Percentiles rank a stretch among this genome's conserved stretches.
Conservation (phyloP, 2,888 invertebrate genomes). For the Sphinx pinastri region DNA sequence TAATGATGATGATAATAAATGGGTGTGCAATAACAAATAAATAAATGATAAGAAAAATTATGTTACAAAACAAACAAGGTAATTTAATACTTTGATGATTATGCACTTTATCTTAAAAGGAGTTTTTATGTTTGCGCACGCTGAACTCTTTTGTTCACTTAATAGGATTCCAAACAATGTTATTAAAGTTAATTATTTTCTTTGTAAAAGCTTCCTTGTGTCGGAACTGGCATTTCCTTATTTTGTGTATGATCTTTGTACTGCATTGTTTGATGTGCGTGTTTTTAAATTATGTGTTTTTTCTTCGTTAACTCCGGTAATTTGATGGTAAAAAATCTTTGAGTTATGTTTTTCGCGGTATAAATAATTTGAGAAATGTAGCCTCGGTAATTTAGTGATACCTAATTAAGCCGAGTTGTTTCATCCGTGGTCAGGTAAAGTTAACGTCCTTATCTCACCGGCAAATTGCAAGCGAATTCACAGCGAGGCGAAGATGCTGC, state of each 20-base stretch:
- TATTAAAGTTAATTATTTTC: constrained; percentile 20
- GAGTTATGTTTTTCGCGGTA: not conserved
- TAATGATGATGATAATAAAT: too few relatives aligned
- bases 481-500: too few relatives aligned
- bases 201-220: constrained; percentile 21
- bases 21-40: too few relatives aligned
- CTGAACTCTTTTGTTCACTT: constrained; percentile 5
- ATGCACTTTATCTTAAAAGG: not conserved
- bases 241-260: not conserved
- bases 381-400: too few relatives aligned
- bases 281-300: not conserved
- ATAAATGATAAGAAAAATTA: too few relatives aligned
- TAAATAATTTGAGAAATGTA: too few relatives aligned
- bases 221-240: constrained; percentile 8
- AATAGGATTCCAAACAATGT: not conserved
- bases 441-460: too few relatives aligned
- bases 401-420: too few relatives aligned
- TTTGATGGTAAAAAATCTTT: not conserved
- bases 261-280: not conserved
- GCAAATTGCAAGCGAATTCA: too few relatives aligned
- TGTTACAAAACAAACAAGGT: not conserved
- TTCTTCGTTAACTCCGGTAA: not conserved
- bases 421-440: too few relatives aligned
- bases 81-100: not conserved
- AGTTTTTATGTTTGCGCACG: not conserved